These are phyloP conservation scores for Ceratitis capitata DNA, from an alignment of 1,140 invertebrate genomes.

Conservation along the genomic window DNA sequence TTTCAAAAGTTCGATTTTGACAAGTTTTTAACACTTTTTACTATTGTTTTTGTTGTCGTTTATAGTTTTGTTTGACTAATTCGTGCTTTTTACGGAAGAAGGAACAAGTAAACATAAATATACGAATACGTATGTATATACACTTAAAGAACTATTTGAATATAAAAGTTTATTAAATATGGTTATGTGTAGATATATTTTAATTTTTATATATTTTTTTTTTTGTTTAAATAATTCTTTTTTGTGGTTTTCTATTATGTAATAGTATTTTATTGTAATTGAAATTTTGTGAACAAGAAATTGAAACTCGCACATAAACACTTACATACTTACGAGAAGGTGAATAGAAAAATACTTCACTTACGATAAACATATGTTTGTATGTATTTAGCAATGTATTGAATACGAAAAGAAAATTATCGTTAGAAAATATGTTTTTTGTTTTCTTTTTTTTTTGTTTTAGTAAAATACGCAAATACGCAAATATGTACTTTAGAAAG, in stretches of 20 bases:
- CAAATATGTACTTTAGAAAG: slow-evolving; percentile 52
- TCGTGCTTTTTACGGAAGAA: too few species aligned
- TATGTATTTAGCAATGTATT: neutral
- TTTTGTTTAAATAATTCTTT: neutral
- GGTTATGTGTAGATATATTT: too few species aligned
- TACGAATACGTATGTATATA: too few species aligned
- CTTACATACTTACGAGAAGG: neutral
- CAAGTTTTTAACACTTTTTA: too few species aligned
- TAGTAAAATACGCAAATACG: slow-evolving; percentile 35
- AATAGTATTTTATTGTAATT: neutral
- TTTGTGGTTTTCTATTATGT: neutral
- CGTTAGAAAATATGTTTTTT: neutral
- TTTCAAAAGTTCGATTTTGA: too few species aligned
- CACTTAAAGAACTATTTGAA: too few species aligned
- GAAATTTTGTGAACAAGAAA: slow-evolving; percentile 3
- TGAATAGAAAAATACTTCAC: neutral
- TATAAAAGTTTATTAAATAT: too few species aligned
- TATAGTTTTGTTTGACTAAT: too few species aligned
- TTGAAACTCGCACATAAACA: neutral
- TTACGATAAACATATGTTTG: neutral
- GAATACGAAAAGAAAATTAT: neutral
- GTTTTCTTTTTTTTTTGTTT: neutral
- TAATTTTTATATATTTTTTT: too few species aligned
- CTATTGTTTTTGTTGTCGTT: too few species aligned
- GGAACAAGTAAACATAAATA: too few species aligned